Percentiles rank a stretch among this genome's conserved stretches.
phyloP scores from a whole-genome alignment of 2,888 invertebrate genomes.

The Drosophila engyochracea region DNA sequence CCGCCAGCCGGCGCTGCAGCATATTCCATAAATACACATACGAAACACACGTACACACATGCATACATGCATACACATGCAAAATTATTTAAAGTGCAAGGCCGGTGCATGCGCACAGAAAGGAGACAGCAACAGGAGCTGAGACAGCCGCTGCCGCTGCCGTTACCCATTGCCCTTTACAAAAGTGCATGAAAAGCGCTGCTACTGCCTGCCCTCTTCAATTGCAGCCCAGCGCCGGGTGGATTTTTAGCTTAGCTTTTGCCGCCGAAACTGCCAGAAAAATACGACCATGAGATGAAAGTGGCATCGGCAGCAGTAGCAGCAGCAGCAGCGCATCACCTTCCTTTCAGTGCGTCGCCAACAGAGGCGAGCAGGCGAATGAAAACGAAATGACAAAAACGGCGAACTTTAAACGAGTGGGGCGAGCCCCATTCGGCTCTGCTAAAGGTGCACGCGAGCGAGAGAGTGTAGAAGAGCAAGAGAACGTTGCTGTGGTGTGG shows the following conservation, averaged over 20 bases:
- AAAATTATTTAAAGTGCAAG: constrained; percentile 59
- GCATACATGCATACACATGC: constrained; percentile 7
- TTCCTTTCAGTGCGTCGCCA: constrained; percentile 25
- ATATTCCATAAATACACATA: constrained; percentile 28
- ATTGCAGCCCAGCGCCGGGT: constrained; percentile 22
- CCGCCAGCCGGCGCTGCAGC: constrained; percentile 50
- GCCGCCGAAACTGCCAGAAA: constrained; percentile 64
- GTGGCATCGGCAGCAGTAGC: background rate
- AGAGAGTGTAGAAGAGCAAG: constrained; percentile 3
- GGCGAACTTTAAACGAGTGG: constrained; percentile 47
- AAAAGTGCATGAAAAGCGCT: constrained; percentile 54
- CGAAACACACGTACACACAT: constrained; percentile 16
- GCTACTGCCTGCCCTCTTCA: constrained; percentile 38
- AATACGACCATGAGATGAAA: constrained; percentile 58
- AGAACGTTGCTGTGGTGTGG: constrained; percentile 27
- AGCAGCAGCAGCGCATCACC: background rate
- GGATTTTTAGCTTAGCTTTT: constrained; percentile 41
- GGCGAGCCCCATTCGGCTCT: constrained; percentile 24
- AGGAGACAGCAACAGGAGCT: constrained; percentile 73
- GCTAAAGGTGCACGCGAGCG: constrained; percentile 9
- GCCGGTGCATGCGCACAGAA: constrained; percentile 75
- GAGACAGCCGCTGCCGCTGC: constrained; percentile 49
- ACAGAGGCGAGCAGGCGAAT: constrained; percentile 49
- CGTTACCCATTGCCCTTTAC: constrained; percentile 71
- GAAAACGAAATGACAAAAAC: constrained; percentile 67